Base-by-base conservation (phyloP, 2,888 invertebrate species). In the Amorpha juglandis region DNA sequence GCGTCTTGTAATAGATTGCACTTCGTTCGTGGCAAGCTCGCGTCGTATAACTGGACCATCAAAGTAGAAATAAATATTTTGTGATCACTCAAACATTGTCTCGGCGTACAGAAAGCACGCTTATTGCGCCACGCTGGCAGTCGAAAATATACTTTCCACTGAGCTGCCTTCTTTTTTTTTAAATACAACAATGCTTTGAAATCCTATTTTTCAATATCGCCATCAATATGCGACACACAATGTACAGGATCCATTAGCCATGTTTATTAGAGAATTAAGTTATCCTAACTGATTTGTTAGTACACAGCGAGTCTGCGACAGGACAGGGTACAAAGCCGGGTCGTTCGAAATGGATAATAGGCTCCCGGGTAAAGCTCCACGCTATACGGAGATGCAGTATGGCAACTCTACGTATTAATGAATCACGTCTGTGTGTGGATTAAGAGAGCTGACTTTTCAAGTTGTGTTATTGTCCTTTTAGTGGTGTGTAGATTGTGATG, bases 271-370 rank as follows among this genome's bases (percentile, higher is more conserved):
- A 64, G 27, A 64, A 64, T 55, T 55, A 64, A 64, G 55, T 64
- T 64, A 55, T 48, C 47, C 47, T 58, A 50, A 65, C 58, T 55
- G 47, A 48, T 50, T 65, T 50, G 48, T 48, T 58, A 33, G 64
- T 48, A 55, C 55, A 65, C 55, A 48, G 47, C 19, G 14, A 48
- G 64, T 53, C 53, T 64, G 42, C 64, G 53, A 64, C 47, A 53
- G 47, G 64, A 47, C 65, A 66, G 68, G 69, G 71, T 16, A 42
- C 42, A 58, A 71, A 72, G 33, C 66, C 69, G 67, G n/a, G 63
- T 66, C 72, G 68, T 68, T 66, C 55, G 66, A 74, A 72, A 74
- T 70, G 73, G 76, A 69, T 76, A 72, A 73, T 65, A 33, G 64
- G 19, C 9, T 9, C 58, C 64, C 63, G 58, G 19, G 19, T 53